Base-by-base conservation (phyloP, 2,888 invertebrate species). In the Cephalotes varians region DNA sequence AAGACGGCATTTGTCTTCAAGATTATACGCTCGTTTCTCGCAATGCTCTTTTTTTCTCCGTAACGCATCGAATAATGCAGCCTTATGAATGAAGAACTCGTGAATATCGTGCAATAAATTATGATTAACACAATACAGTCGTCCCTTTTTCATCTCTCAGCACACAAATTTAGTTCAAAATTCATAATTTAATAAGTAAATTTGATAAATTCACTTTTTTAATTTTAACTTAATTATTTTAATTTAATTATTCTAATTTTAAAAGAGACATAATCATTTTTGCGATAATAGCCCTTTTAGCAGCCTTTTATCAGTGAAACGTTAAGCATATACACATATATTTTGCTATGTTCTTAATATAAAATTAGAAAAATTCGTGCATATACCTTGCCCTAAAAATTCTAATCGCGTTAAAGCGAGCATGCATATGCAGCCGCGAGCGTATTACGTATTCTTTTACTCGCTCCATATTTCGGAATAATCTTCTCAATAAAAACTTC, bases 401-500 rank as follows among this genome's bases (percentile, higher is more conserved):
- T 77, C 56, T 62, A 79, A 71, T 71, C 56, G 71, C 71, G n/a
- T 79, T 56, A 71, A 56, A 71, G 34, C 56, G 40, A 15, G 31
- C 28, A 4, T 58, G 62, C 73, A 62, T n/a, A 74, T 25, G 28
- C 47, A 74, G 49, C 76, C 58, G 74, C 56, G 44, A 54, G 76
- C 74, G 28, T 88, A 82, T 88, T 86, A 83, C 71, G 82, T 87
- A 82, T 88, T 85, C 85, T 65, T 73, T 82, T 67, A 65, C 49
- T 15, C 47, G 74, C 31, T 83, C 72, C 79, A 85, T 83, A 79
- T 82, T 84, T 83, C 79, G 56, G 56, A 62, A 44, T 82, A 88
- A 84, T 85, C 83, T 83, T 74, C 77, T 58, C 64, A 51, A 62
- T 83, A 88, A 90, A 88, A 90, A 85, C 83, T 84, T 84, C 60